phyloP scores from a whole-genome alignment of 2,888 invertebrate genomes.

The Baronia brevicornis region DNA sequence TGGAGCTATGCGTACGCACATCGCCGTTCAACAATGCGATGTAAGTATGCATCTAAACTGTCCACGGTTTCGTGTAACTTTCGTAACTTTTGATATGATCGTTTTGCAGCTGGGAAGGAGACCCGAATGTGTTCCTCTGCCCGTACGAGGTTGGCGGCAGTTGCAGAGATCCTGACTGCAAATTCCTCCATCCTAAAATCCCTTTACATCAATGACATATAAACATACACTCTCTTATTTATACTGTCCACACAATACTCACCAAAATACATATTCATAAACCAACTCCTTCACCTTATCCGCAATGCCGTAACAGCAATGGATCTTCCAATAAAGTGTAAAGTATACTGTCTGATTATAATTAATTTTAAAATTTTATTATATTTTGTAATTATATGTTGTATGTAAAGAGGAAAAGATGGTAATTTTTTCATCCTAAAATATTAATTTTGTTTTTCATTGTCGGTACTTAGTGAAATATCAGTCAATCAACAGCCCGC shows the following conservation, averaged over 20 bases:
- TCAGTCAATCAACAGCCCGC: no score
- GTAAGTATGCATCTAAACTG: constrained; percentile 53
- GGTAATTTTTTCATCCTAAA: constrained; percentile 9
- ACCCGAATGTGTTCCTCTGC: constrained; percentile 67
- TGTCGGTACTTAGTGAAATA: constrained; percentile 9
- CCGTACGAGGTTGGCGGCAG: constrained; percentile 67
- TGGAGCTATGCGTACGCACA: constrained; percentile 43
- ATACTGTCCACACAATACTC: constrained; percentile 8
- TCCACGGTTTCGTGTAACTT: constrained; percentile 28
- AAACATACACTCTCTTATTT: constrained; percentile 25
- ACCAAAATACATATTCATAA: constrained; percentile 13
- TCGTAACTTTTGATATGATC: constrained; percentile 24
- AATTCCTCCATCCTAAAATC: constrained; percentile 60
- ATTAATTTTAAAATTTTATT: constrained; percentile 20
- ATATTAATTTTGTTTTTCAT: constrained; percentile 6
- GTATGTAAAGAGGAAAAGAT: no score
- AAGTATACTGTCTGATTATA: constrained; percentile 48
- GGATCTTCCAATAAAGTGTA: constrained; percentile 59
- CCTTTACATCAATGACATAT: constrained; percentile 43
- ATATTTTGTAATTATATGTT: constrained; percentile 16
- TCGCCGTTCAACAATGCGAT: constrained; percentile 42
- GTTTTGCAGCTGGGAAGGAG: constrained; percentile 65
- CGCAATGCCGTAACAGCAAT: constrained; percentile 29
- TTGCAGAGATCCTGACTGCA: constrained; percentile 70
- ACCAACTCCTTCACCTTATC: constrained; percentile 24